Conservation (phyloP, 2,113 vertebrate genomes). For the Oreotrochilus melanogaster region DNA sequence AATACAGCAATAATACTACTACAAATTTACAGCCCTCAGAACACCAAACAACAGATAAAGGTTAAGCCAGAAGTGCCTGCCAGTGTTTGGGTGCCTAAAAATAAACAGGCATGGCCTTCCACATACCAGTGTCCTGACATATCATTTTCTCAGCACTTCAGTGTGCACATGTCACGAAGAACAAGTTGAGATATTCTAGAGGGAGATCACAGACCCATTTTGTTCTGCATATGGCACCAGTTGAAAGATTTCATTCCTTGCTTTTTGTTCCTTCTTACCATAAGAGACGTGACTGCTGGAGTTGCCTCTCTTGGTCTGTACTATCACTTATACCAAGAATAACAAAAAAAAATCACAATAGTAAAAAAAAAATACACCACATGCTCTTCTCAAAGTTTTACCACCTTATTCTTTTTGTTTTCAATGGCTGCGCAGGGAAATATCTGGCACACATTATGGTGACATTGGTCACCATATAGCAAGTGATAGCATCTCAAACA, state of each 20-base stretch:
- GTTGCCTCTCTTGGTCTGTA: neutral
- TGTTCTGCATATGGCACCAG: neutral
- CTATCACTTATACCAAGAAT: neutral
- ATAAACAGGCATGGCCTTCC: constrained; percentile 45
- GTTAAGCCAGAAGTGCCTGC: constrained; percentile 65
- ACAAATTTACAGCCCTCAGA: constrained; percentile 9
- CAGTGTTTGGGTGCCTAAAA: constrained; percentile 62
- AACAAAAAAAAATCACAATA: neutral
- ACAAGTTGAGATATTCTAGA: neutral
- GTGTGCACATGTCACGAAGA: neutral
- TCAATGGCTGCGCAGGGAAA: neutral
- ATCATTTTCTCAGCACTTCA: constrained; percentile 34
- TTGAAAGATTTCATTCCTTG: neutral
- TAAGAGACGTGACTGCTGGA: neutral
- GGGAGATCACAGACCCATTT: neutral
- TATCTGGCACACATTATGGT: neutral
- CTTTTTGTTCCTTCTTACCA: neutral
- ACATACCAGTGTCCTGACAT: constrained; percentile 49
- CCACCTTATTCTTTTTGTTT: neutral
- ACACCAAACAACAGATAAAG: constrained; percentile 65
- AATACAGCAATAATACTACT: neutral
- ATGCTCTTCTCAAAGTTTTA: neutral
- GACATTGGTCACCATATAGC: neutral
- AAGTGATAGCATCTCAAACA: neutral
- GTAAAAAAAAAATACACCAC: neutral